Evolutionary conservation across 2,888 invertebrate genomes (phyloP), one percentile per base, ranked within the genome.

Genomic region (Cheilosia vernalis): DNA sequence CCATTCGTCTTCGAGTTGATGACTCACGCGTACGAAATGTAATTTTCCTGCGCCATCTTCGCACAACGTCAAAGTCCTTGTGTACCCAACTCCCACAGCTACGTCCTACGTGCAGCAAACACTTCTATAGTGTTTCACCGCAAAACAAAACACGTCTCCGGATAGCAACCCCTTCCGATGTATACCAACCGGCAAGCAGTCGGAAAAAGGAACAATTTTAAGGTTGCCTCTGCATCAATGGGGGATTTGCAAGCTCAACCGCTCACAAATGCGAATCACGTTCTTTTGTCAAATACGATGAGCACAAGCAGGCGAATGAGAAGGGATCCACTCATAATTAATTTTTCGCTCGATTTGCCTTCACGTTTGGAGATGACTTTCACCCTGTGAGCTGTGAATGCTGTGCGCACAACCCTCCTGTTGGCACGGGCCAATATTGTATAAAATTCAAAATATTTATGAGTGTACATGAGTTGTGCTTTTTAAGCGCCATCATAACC

Each of bases 281-380:
- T 85, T 60, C 76, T 76, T 81, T 81, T 80, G 72, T 85, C 76
- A 66, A 70, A 63, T 53, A 42, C 73, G 72, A 78, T 83, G 72
- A 85, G 70, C 37, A 60, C 33, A 27, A 27, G 56, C 66, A 15
- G 49, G 56, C 70, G 44, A 78, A 66, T 69, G 80, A 69, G 79
- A 83, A 77, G 15, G 83, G 73, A 84, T 80, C 81, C 80, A 81
- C 74, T 87, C 73, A 84, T 87, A 87, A 87, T 87, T 87, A 87
- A 87, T 87, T 87, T 87, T 87, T 84, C 84, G 84, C 73, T 87
- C 87, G 87, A 84, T 87, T 87, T 87, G 80, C 79, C 74, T 83
- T 83, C 66, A 70, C 70, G 81, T 60, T 64, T 76, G 21, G 27
- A 61, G 58, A 73, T 73, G 73, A 73, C 60, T 80, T 74, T 56